Percentiles rank a stretch among this genome's conserved stretches.
Evolutionary conservation across 2,888 invertebrate genomes (phyloP).

Genomic region (Lasioglossum vierecki): DNA sequence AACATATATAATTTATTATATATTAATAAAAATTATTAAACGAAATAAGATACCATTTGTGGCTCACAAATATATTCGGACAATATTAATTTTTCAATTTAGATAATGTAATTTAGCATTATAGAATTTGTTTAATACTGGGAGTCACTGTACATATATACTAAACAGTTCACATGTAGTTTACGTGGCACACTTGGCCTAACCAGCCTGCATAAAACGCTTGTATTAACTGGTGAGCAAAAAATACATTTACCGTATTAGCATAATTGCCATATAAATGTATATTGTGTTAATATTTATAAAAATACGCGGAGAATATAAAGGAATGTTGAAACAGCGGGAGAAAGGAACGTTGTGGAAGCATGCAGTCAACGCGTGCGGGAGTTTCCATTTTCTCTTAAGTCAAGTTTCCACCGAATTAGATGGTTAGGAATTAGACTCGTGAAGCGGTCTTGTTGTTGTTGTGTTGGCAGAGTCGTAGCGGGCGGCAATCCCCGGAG

Average conservation of each 20-base stretch:
- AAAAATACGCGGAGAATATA: background rate
- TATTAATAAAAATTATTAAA: no score
- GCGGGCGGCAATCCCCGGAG: slow-evolving; percentile 91
- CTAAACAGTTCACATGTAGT: no score
- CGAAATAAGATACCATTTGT: no score
- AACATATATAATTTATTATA: no score
- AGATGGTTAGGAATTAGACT: slow-evolving; percentile 81
- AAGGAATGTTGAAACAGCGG: no score
- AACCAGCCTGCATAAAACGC: background rate
- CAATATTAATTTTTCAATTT: no score
- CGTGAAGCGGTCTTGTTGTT: slow-evolving; percentile 83
- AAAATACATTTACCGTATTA: background rate
- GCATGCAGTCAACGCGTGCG: background rate
- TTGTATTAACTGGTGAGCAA: background rate
- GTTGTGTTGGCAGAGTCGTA: slow-evolving; percentile 84
- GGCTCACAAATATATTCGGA: no score
- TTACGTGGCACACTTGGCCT: background rate
- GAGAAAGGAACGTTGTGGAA: background rate
- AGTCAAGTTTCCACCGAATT: slow-evolving; percentile 68
- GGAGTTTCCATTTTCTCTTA: slow-evolving; percentile 78
- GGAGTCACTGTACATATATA: no score
- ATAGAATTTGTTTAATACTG: no score
- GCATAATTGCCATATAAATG: background rate
- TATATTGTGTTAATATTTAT: background rate
- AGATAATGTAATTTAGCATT: no score